A percentile compares a stretch with the other conserved stretches of the same genome.
phyloP scores from a whole-genome alignment of 2,888 invertebrate genomes.

The Cloeon dipterum region DNA sequence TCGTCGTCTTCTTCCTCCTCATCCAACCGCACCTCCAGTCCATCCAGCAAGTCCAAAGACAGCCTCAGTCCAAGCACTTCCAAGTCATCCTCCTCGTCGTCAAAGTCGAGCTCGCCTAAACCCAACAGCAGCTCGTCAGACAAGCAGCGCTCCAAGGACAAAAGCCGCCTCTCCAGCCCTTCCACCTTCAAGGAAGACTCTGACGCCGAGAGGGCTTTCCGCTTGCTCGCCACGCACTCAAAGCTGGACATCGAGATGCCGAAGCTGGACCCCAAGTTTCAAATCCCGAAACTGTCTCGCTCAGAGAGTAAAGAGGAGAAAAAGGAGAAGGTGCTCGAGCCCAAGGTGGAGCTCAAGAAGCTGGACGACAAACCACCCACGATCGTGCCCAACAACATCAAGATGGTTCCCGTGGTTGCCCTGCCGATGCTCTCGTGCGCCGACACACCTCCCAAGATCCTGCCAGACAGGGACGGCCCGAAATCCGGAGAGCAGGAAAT shows the following conservation, averaged over 20 bases:
- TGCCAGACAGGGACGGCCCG: constrained; percentile 7
- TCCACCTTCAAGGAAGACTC: constrained; percentile 36
- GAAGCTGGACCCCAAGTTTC: constrained; percentile 59
- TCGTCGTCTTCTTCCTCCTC: constrained; percentile 5
- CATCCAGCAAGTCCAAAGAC: constrained; percentile 6
- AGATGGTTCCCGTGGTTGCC: not conserved
- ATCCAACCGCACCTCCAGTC: constrained; percentile 2
- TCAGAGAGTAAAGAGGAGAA: constrained; percentile 12
- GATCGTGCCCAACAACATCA: too few relatives aligned
- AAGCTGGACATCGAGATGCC: constrained; percentile 43
- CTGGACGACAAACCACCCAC: not conserved
- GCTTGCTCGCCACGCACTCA: constrained; percentile 27
- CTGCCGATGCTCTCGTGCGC: not conserved
- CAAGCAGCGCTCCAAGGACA: too few relatives aligned
- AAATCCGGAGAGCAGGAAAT: constrained; percentile 7
- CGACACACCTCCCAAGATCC: not conserved
- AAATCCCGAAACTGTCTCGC: constrained; percentile 58
- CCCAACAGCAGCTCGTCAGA: constrained; percentile 6
- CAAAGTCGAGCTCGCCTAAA: constrained; percentile 12
- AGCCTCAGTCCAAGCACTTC: constrained; percentile 18
- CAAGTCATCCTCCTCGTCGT: constrained; percentile 8
- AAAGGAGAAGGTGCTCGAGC: constrained; percentile 4
- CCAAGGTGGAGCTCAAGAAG: not conserved
- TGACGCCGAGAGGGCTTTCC: constrained; percentile 34
- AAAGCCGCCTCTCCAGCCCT: constrained; percentile 34